phyloP scores from a whole-genome alignment of 2,797 vertebrate genomes.

The Malurus splendens region DNA sequence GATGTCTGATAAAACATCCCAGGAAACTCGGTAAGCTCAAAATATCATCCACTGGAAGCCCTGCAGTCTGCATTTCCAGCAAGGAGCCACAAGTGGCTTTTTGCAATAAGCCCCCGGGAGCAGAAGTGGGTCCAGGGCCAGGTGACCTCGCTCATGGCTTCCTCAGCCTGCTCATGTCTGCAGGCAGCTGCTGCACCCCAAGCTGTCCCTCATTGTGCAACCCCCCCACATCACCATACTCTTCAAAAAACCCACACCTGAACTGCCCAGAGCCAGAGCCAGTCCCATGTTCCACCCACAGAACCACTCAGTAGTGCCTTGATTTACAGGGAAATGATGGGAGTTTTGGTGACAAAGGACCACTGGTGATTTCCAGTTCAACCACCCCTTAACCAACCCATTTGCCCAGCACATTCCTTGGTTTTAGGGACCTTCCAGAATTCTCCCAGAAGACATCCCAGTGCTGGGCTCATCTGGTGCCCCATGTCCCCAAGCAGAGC shows the following conservation, averaged over 20 bases:
- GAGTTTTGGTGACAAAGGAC: not conserved
- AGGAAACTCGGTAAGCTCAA: not conserved
- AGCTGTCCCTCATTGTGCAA: not conserved
- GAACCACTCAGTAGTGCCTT: not conserved
- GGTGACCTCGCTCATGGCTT: not conserved
- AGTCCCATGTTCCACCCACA: fast-evolving
- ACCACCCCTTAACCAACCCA: not conserved
- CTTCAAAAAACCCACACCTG: not conserved
- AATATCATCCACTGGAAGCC: not conserved
- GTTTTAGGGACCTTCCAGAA: not conserved
- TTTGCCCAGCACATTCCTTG: not conserved
- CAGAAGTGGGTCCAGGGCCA: not conserved
- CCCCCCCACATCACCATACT: not conserved
- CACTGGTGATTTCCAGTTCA: not conserved
- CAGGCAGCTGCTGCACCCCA: not conserved
- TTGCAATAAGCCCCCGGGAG: not conserved
- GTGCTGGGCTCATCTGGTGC: not conserved
- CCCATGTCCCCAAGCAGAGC: not conserved
- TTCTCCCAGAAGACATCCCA: not conserved
- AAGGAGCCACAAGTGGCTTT: not conserved
- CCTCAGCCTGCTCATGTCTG: not conserved
- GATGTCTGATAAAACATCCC: not conserved
- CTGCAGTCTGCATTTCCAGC: not conserved
- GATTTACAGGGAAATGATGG: not conserved
- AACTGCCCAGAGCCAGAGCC: not conserved